Percentiles rank a stretch among this genome's conserved stretches.
These are phyloP conservation scores for Altica lythri DNA, from an alignment of 2,888 invertebrate genomes.

Conservation along the genomic window DNA sequence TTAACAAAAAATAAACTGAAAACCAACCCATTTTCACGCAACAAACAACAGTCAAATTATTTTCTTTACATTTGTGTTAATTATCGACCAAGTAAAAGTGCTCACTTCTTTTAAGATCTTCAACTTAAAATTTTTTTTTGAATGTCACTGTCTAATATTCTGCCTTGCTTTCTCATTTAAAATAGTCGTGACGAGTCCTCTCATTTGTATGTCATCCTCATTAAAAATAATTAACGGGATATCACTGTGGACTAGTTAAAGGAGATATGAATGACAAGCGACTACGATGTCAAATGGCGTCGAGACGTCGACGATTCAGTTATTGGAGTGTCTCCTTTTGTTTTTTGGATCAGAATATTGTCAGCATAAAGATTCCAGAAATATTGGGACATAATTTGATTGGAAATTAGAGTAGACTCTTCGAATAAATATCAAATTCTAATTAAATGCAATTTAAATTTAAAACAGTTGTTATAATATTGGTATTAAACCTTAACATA, in stretches of 20 bases:
- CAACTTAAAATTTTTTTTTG: slow-evolving; percentile 6
- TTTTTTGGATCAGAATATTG: slow-evolving; percentile 20
- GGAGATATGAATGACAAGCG: slow-evolving; percentile 27
- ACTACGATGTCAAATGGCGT: slow-evolving; percentile 14
- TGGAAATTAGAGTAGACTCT: no score
- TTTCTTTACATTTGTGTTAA: neutral
- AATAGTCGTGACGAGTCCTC: slow-evolving; percentile 20
- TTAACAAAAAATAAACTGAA: no score
- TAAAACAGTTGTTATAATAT: no score
- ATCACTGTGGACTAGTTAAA: slow-evolving; percentile 30
- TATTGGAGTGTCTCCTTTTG: slow-evolving; percentile 16
- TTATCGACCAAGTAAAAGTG: neutral
- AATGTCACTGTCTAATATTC: slow-evolving; percentile 1
- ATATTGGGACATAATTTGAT: no score
- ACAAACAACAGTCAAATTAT: no score
- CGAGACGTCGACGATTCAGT: slow-evolving; percentile 12
- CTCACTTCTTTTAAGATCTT: neutral
- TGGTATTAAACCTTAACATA: no score
- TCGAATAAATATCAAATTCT: no score
- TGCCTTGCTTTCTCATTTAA: slow-evolving; percentile 9
- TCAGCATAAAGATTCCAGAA: no score
- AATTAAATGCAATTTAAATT: no score
- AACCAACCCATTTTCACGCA: no score
- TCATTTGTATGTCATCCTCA: slow-evolving; percentile 28
- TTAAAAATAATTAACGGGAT: slow-evolving; percentile 40